These are phyloP conservation scores for Neodon shergylaensis DNA, from an alignment of 2,113 vertebrate species.

Conservation along the genomic window DNA sequence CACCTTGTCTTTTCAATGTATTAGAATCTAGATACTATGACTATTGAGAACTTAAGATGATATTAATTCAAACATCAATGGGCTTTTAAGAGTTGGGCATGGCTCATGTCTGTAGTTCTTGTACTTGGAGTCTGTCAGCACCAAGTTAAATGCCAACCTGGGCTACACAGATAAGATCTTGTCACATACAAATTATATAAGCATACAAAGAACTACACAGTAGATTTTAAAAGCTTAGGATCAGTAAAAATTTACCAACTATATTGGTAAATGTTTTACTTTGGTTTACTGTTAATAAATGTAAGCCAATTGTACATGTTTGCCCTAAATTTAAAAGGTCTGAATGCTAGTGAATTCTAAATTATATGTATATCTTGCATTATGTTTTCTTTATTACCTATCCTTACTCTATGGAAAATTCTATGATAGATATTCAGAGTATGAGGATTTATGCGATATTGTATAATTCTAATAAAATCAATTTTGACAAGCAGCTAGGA, in stretches of 20 bases:
- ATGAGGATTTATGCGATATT: constrained; percentile 59
- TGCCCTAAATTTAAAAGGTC: not conserved
- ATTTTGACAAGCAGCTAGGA: constrained; percentile 8
- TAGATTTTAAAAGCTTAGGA: not conserved
- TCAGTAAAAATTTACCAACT: not conserved
- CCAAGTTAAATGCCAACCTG: not conserved
- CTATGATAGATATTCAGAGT: constrained; percentile 43
- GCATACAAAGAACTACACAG: not conserved
- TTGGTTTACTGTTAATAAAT: not conserved
- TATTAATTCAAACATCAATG: not conserved
- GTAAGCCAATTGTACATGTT: not conserved
- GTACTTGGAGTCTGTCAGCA: not conserved
- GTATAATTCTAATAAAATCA: constrained; percentile 62
- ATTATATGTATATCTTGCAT: not conserved
- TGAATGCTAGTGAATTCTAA: not conserved
- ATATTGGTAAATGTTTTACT: not conserved
- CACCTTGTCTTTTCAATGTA: too few species aligned
- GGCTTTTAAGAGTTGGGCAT: not conserved
- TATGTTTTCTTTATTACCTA: not conserved
- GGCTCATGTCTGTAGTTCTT: not conserved
- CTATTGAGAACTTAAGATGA: not conserved
- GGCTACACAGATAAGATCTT: not conserved
- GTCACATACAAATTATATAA: not conserved
- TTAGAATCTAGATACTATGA: not conserved
- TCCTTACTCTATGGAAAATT: constrained; percentile 42